phyloP scores from a whole-genome alignment of 2,888 invertebrate genomes.

The Criorhina ranunculi region DNA sequence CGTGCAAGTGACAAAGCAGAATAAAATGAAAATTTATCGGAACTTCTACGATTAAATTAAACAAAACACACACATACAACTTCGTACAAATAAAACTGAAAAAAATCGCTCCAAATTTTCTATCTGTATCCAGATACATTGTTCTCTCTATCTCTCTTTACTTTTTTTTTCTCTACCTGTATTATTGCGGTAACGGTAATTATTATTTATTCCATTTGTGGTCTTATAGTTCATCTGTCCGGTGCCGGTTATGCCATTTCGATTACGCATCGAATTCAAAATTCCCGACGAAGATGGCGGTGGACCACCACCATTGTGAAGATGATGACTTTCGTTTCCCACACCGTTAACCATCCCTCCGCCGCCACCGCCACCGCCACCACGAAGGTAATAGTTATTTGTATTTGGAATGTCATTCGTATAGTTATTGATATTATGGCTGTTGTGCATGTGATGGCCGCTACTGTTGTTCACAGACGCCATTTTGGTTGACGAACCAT shows the following conservation, averaged over 20 bases:
- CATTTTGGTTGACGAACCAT: slow-evolving; percentile 76
- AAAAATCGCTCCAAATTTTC: slow-evolving; percentile 67
- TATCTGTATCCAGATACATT: slow-evolving; percentile 3
- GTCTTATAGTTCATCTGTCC: slow-evolving; percentile 80
- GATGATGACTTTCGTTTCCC: slow-evolving; percentile 65
- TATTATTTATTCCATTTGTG: slow-evolving; percentile 83
- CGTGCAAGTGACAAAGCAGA: slow-evolving; percentile 68
- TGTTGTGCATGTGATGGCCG: slow-evolving; percentile 75
- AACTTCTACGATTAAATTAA: slow-evolving; percentile 23
- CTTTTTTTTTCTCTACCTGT: slow-evolving; percentile 80
- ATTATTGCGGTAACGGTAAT: slow-evolving; percentile 84
- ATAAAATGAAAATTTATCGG: slow-evolving; percentile 7
- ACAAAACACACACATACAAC: slow-evolving; percentile 11
- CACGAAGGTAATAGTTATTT: slow-evolving; percentile 68
- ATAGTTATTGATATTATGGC: slow-evolving; percentile 72
- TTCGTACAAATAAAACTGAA: slow-evolving; percentile 35
- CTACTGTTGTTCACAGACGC: slow-evolving; percentile 65
- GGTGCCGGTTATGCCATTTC: slow-evolving; percentile 72
- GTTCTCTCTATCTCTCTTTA: slow-evolving; percentile 10
- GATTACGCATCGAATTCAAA: slow-evolving; percentile 62
- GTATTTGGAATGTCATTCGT: slow-evolving; percentile 68
- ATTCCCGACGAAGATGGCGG: slow-evolving; percentile 30
- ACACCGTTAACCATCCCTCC: slow-evolving; percentile 72
- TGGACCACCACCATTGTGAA: slow-evolving; percentile 68
- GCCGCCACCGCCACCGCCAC: slow-evolving; percentile 50